Conservation (phyloP, 2,888 invertebrate genomes). For the Lycocerus yunnanus region DNA sequence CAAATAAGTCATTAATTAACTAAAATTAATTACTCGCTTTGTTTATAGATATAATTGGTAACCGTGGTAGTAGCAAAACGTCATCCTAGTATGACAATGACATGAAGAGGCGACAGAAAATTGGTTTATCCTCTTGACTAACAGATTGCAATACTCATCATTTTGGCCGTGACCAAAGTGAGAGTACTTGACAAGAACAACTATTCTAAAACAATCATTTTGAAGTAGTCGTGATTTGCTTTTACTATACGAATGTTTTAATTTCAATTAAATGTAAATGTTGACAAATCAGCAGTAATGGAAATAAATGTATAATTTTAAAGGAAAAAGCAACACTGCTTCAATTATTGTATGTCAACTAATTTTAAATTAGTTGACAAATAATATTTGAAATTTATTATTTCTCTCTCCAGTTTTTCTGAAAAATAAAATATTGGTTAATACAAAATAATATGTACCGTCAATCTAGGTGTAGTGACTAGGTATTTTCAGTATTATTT, state of each 20-base stretch:
- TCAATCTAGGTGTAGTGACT: too few species aligned
- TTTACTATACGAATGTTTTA: slow-evolving; percentile 3
- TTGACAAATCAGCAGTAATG: neutral
- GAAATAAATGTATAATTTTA: neutral
- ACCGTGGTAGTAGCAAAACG: slow-evolving; percentile 46
- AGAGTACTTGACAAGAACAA: slow-evolving; percentile 38
- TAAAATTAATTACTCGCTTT: slow-evolving; percentile 35
- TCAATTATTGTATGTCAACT: neutral
- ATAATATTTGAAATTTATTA: too few species aligned
- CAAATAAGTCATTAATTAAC: slow-evolving; percentile 34
- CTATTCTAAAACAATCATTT: slow-evolving; percentile 41
- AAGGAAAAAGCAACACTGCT: neutral
- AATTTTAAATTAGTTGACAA: too few species aligned
- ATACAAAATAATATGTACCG: too few species aligned
- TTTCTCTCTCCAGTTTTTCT: too few species aligned
- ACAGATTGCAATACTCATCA: slow-evolving; percentile 50
- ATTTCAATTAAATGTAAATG: neutral
- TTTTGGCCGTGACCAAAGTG: slow-evolving; percentile 44
- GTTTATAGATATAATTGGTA: slow-evolving; percentile 28
- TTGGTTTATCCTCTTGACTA: slow-evolving; percentile 50
- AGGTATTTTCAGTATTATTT: too few species aligned
- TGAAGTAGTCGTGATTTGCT: slow-evolving; percentile 33
- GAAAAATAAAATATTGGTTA: too few species aligned
- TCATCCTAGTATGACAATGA: slow-evolving; percentile 47
- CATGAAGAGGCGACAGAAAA: slow-evolving; percentile 48